These are phyloP conservation scores for Aegotheles bennettii DNA, from an alignment of 2,113 vertebrate species.

Conservation along the genomic window DNA sequence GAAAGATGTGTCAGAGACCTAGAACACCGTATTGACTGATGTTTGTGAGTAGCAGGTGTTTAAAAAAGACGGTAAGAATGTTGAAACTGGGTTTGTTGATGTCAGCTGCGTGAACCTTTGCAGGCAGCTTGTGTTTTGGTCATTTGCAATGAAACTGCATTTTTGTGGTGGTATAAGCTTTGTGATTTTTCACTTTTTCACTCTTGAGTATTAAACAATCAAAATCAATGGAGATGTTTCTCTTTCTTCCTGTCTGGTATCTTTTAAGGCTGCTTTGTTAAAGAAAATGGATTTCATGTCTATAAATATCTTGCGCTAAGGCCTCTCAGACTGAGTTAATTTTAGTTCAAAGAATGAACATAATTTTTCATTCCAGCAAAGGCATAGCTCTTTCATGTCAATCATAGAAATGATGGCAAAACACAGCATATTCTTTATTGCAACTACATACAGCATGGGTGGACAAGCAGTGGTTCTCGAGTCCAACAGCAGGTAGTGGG, in stretches of 20 bases:
- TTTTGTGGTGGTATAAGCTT: constrained; percentile 59
- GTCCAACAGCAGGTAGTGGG: neutral
- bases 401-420: neutral
- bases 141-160: constrained; percentile 34
- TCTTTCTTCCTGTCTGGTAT: neutral
- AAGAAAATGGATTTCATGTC: neutral
- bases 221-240: constrained; percentile 20
- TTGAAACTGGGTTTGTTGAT: constrained; percentile 35
- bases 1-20: neutral
- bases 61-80: constrained; percentile 45
- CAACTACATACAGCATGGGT: neutral
- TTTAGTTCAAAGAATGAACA: neutral
- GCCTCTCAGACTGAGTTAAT: neutral
- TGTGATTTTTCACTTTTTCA: constrained; percentile 70
- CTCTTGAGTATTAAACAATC: constrained; percentile 67
- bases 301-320: neutral
- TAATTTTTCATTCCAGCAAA: neutral
- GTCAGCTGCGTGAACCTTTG: constrained; percentile 42
- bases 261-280: neutral
- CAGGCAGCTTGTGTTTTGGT: constrained; percentile 54
- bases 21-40: neutral
- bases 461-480: neutral
- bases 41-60: constrained; percentile 60
- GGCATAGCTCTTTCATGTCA: neutral
- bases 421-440: neutral